These are phyloP conservation scores for Colius striatus DNA, from an alignment of 2,113 vertebrate genomes.

Conservation along the genomic window DNA sequence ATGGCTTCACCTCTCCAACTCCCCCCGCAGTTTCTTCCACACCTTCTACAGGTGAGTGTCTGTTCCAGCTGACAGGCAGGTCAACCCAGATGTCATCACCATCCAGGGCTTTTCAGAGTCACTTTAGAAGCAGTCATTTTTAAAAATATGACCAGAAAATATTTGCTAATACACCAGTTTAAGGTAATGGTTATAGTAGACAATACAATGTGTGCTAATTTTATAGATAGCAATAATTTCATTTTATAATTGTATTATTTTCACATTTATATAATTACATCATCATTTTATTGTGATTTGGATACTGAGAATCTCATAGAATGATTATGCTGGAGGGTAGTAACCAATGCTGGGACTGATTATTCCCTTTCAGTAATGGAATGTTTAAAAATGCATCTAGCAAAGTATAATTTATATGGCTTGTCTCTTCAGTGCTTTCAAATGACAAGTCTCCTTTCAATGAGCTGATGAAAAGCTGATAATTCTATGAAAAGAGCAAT, in stretches of 20 bases:
- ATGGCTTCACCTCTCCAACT: conserved; percentile 90
- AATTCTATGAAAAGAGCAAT: neutral
- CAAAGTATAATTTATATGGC: neutral
- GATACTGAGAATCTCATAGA: neutral
- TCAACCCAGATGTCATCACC: neutral
- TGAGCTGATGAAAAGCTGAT: neutral
- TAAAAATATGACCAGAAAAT: neutral
- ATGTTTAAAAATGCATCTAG: neutral
- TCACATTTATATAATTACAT: neutral
- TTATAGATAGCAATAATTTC: neutral
- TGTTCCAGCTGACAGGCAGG: conserved; percentile 39
- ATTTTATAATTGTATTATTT: neutral
- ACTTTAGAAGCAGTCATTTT: neutral
- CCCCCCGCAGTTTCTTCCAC: conserved; percentile 91
- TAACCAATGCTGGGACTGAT: neutral
- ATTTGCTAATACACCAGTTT: neutral
- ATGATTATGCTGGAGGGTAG: neutral
- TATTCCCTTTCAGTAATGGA: neutral
- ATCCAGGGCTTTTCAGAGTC: neutral
- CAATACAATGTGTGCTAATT: neutral
- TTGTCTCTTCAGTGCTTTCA: neutral
- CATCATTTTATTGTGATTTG: neutral
- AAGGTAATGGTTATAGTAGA: neutral
- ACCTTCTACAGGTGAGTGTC: conserved; percentile 91
- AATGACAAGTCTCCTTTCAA: neutral